These are phyloP conservation scores for Melanotaenia maccullochi DNA, from an alignment of 2,797 vertebrate species.

Conservation along the genomic window DNA sequence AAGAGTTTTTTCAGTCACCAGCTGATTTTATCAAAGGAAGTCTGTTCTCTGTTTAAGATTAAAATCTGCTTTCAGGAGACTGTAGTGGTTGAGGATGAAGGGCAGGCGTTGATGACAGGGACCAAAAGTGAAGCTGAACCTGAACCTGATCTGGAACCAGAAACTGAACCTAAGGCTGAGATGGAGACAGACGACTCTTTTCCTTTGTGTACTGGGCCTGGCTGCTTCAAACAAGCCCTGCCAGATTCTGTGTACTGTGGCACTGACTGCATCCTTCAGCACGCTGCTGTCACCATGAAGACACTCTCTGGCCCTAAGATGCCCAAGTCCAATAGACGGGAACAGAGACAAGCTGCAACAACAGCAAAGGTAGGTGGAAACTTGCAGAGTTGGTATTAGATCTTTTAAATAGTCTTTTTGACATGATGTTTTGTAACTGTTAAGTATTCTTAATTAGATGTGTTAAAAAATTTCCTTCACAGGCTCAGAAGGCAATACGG, in stretches of 20 bases:
- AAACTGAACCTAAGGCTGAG: conserved; percentile 16
- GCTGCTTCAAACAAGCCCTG: conserved; percentile 87
- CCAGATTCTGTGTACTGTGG: conserved; percentile 96
- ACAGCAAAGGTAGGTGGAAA: conserved; percentile 81
- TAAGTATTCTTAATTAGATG: conserved; percentile 5
- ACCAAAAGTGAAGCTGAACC: conserved; percentile 22
- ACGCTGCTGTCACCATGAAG: conserved; percentile 93
- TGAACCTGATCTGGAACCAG: conserved; percentile 16
- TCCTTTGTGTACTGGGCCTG: conserved; percentile 90
- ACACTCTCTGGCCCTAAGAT: conserved; percentile 87
- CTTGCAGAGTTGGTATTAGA: neutral
- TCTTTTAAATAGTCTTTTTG: neutral
- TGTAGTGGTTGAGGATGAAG: conserved; percentile 27
- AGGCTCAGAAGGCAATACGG: conserved; percentile 87
- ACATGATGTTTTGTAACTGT: neutral
- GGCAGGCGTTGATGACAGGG: conserved; percentile 18
- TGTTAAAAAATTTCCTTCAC: conserved; percentile 40
- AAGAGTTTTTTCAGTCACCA: neutral
- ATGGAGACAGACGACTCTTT: conserved; percentile 75
- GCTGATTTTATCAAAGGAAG: conserved; percentile 19
- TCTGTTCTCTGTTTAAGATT: conserved; percentile 47
- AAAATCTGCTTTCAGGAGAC: conserved; percentile 71
- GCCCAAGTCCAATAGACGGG: conserved; percentile 79
- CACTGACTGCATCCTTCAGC: conserved; percentile 93
- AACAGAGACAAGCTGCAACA: conserved; percentile 75